These are phyloP conservation scores for Thalassaphorura encarpata DNA, from an alignment of 1,140 invertebrate species.

Conservation along the genomic window DNA sequence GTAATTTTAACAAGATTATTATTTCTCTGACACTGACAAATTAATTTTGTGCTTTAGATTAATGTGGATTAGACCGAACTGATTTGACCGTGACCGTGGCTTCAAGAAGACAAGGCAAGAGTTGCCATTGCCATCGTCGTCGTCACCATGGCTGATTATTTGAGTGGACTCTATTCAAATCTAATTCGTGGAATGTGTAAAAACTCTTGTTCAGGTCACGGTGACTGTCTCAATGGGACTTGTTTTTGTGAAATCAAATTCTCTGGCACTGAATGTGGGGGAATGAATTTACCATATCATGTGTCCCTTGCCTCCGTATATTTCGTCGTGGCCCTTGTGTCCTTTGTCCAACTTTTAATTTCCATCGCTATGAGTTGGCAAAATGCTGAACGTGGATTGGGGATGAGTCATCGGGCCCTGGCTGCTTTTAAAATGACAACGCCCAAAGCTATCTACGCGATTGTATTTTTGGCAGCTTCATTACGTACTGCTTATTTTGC, in stretches of 20 bases:
- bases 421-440: conserved; percentile 76
- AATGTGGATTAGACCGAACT: no score
- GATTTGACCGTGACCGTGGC: no score
- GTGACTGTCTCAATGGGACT: conserved; percentile 80
- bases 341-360: conserved; percentile 73
- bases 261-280: conserved; percentile 51
- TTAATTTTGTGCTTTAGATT: no score
- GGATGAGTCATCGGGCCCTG: conserved; percentile 65
- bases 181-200: conserved; percentile 37
- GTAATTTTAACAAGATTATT: no score
- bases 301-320: conserved; percentile 68
- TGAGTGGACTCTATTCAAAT: conserved; percentile 30
- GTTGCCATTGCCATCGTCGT: no score
- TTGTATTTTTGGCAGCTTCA: conserved; percentile 74
- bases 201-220: conserved; percentile 71
- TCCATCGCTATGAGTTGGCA: conserved; percentile 50
- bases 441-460: conserved; percentile 81
- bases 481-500: conserved; percentile 82
- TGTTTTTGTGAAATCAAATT: conserved; percentile 77
- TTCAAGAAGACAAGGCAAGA: no score
- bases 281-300: conserved; percentile 54
- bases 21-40: no score
- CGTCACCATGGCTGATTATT: conserved; percentile 34
- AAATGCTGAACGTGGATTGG: conserved; percentile 77
- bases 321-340: conserved; percentile 69